Conservation (phyloP, 2,113 vertebrate genomes). For the Gymnorhina tibicen region DNA sequence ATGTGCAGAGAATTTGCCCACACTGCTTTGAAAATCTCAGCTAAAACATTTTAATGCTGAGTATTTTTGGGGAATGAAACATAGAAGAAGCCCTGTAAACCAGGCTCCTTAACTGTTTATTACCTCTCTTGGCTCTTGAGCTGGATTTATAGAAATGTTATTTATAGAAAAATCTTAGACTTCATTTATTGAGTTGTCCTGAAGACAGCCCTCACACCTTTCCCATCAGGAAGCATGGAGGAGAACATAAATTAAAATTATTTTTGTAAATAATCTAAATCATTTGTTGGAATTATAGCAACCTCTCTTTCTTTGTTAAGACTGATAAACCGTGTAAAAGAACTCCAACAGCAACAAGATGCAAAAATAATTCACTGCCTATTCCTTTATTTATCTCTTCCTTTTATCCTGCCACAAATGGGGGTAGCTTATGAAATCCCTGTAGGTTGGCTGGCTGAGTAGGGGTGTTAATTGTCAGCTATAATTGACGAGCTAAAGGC, state of each 20-base stretch:
- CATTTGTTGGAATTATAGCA: not conserved
- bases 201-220: not conserved
- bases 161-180: not conserved
- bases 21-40: constrained; percentile 34
- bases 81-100: not conserved
- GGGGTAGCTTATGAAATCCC: not conserved
- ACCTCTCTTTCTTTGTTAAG: not conserved
- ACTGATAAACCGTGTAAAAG: not conserved
- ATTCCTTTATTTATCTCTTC: not conserved
- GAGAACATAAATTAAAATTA: not conserved
- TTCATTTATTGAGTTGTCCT: not conserved
- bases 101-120: not conserved
- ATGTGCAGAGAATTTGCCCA: constrained; percentile 53
- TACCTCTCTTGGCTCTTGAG: not conserved
- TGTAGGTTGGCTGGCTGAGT: not conserved
- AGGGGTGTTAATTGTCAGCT: constrained; percentile 1
- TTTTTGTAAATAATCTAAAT: not conserved
- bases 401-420: not conserved
- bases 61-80: constrained; percentile 1
- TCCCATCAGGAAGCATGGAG: not conserved
- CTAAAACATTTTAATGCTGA: constrained; percentile 24
- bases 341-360: not conserved
- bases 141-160: not conserved
- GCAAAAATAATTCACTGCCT: not conserved
- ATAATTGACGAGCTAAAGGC: not conserved